Base-by-base conservation (phyloP, 2,797 vertebrate genomes). In the Enteromius viviparus region DNA sequence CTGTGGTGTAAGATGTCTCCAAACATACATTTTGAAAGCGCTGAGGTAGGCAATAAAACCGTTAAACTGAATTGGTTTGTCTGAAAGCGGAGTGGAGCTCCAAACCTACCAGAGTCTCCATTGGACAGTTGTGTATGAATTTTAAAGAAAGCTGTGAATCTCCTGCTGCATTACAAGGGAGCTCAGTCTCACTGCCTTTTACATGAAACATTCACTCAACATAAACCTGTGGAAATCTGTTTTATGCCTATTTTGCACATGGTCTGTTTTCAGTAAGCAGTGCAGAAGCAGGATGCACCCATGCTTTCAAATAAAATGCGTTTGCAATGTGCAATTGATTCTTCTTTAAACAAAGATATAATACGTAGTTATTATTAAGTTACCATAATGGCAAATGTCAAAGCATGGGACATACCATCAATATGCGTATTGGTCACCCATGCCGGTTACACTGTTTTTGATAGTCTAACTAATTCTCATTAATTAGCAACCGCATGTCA, bases 111-210 rank as follows among this genome's bases (percentile, higher is more conserved):
- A 37, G 34, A 70, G 6, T 60, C 49, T 75, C 49, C 49, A 81
- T 7, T 68, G 64, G 37, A 69, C 40, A 60, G 55, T 79, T 70
- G 82, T 23, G 37, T 69, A 83, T 49, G 40, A 15, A 62, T 78
- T 74, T 32, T 51, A 85, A 85, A 62, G 65, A 76, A 80, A 69
- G 34, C 23, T 19, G 77, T 32, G 53, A 75, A 80, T 80, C 76
- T 78, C 53, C 14, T 21, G 19, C 66, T 80, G 37, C 37, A 69
- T 23, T 29, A 14, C 19, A 53, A 66, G 15, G 26, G 23, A 79
- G 23, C 49, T 37, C 26, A 32, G 26, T 72, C 26, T 51, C 47
- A 12, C 47, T 60, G 37, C 53, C 74, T 76, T 58, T 68, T 65
- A 68, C 15, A 29, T 84, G 26, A 68, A 69, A 70, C 47, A 58